Evolutionary conservation across 2,797 vertebrate genomes (phyloP), one percentile per base, ranked within the genome.

Genomic region (Gambusia yucatana): DNA sequence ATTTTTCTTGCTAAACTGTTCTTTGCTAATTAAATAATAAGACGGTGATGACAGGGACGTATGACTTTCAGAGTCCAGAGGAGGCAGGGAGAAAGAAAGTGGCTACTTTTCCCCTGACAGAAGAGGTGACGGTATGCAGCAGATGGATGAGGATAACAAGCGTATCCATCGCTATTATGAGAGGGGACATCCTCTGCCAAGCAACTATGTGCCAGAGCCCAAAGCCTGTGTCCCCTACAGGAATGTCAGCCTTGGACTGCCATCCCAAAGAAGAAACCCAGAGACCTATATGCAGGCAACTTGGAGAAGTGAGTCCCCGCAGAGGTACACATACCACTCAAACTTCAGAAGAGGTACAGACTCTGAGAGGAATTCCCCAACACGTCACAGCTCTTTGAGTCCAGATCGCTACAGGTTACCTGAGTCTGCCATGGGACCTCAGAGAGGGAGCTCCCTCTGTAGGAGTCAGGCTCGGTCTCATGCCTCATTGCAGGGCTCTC

Each of bases 151-250:
- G 17, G 86, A 25, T 77, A 90, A 72, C 30, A 90, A 90, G 50
- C 59, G 77, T 13, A 70, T 55, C 0, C 81, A 89, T 81, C 95
- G 92, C 63, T 94, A 94, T 88, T 94, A 89, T 0, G 95, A 96
- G 39, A 94, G 91, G 72, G 92, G 93, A 14, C 94, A 86, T 80
- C 87, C 95, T 30, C 93, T 98, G 75, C 96, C 96, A 0, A 93
- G 69, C 83, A 96, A 95, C 88, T 94, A 94, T 80, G 92, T 93
- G n/a, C 93, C 83, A 1, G 96, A 96, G 80, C 92, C 95, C 77
- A 97, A 97, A 88, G 95, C 95, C 75, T 90, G 92, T 0, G 95
- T 97, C 63, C 96, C 96, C 3, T 97, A 92, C 85, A 91, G 96
- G 84, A 97, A 93, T 36, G 85, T 94, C 13, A 96, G 94, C 79